Base-by-base conservation (phyloP, 2,888 invertebrate species). In the Eristalis tenax region DNA sequence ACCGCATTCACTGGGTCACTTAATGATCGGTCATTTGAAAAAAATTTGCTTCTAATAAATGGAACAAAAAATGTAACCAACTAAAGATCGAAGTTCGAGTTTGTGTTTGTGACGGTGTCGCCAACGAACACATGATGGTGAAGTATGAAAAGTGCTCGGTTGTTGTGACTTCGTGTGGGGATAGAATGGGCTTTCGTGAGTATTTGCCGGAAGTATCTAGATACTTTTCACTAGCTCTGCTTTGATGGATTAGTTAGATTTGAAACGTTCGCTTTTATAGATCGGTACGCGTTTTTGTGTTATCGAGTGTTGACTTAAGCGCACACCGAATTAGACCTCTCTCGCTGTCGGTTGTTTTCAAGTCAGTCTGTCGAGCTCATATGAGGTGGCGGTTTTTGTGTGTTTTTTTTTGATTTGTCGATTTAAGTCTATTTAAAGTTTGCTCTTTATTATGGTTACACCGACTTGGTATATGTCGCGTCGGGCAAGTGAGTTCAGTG, bases 241-340 rank as follows among this genome's bases (percentile, higher is more conserved):
- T 40, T 59, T 66, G 86, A 82, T 86, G 82, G 82, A 78, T 85
- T 77, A 85, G 82, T 86, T 82, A 82, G 86, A 86, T 82, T 86
- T 61, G 43, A 78, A 78, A 82, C 77, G 73, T 78, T 65, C 74
- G 69, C 61, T 59, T 59, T 66, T 86, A 43, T 73, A 61, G 73
- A 70, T 40, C 69, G 65, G 18, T 40, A 40, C 64, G 68, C 66
- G 70, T 66, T 57, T 63, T 69, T 15, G 23, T 28, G 26, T 43
- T 28, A 77, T 77, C 70, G 56, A 50, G 43, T 50, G 57, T 28
- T 50, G 65, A 56, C 66, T 64, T 50, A 43, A 28, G 23, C 40
- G 40, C 63, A 64, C 15, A 26, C 65, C 56, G 4, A 35, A 35
- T 43, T 71, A 56, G 74, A 69, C 26, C 18, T 63, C 64, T 40